Base-by-base conservation (phyloP, 2,888 invertebrate species). In the Acronicta leporina region DNA sequence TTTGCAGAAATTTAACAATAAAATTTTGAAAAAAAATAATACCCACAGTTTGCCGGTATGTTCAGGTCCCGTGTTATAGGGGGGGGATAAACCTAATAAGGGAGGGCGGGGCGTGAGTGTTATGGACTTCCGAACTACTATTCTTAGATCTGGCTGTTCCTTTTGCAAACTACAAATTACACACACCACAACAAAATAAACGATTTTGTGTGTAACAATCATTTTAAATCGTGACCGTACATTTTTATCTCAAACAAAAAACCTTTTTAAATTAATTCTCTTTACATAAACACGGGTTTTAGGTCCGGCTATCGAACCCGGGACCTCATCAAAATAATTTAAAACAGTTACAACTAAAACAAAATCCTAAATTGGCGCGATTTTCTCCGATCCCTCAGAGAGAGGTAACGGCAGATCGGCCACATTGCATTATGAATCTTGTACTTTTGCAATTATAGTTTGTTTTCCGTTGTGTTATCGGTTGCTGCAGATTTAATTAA, bases 401-500 rank as follows among this genome's bases (percentile, higher is more conserved):
- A 80, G 80, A 79, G 73, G 68, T 91, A 92, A 93, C 93, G 89
- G 92, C 89, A 64, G 51, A 53, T 63, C 46, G 58, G 38, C 43
- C 56, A 43, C 51, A 57, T 59, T 61, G 58, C 44, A 86, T 69
- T 81, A 68, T 79, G 52, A 68, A 79, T 88, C 80, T 82, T 90
- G 79, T 81, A 58, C 0, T 30, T 27, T 63, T 42, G 14, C 11
- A 25, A 8, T 69, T 77, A 89, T 80, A 81, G 85, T 81, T 66
- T 73, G 81, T 68, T 79, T 70, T 84, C 55, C 55, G 9, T 70
- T 72, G 71, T 62, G 79, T 85, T 85, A 91, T 87, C 84, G 85
- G 81, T 84, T 87, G 83, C 72, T 82, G 76, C 71, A 69, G 75
- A 79, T 87, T 92, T 92, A 93, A 94, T 94, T 92, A 92, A 89